Evolutionary conservation across 1,140 invertebrate species (phyloP).

Genomic region (Drosophila paulistorum): DNA sequence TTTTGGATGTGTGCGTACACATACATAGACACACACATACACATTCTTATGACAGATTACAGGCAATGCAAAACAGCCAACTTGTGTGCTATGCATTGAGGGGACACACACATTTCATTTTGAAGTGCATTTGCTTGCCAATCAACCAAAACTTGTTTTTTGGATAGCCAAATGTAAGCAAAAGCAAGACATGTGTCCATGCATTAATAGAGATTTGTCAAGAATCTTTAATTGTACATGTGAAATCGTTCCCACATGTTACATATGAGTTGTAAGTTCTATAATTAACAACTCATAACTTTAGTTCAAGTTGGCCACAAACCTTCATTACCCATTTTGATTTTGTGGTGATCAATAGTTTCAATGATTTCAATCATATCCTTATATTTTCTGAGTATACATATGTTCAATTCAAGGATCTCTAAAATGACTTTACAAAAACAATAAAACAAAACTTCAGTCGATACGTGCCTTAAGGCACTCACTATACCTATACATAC

Average conservation of each 20-base stretch:
- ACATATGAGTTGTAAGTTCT: neutral
- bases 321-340: no score
- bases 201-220: constrained; percentile 50
- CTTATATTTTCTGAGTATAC: no score
- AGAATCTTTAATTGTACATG: constrained; percentile 32
- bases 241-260: neutral
- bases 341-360: no score
- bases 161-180: constrained; percentile 12
- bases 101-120: constrained; percentile 6
- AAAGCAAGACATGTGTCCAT: constrained; percentile 43
- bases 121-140: constrained; percentile 57
- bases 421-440: no score
- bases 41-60: constrained; percentile 40
- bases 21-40: no score
- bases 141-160: constrained; percentile 36
- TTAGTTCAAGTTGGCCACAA: no score
- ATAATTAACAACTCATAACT: no score
- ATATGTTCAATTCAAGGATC: no score
- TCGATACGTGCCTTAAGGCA: no score
- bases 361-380: no score
- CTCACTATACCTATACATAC: no score
- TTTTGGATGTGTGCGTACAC: neutral
- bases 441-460: no score
- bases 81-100: neutral
- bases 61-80: neutral